A percentile compares a stretch with the other conserved stretches of the same genome.
Conservation (phyloP, 2,113 vertebrate species). For the Tyrannus savana region DNA sequence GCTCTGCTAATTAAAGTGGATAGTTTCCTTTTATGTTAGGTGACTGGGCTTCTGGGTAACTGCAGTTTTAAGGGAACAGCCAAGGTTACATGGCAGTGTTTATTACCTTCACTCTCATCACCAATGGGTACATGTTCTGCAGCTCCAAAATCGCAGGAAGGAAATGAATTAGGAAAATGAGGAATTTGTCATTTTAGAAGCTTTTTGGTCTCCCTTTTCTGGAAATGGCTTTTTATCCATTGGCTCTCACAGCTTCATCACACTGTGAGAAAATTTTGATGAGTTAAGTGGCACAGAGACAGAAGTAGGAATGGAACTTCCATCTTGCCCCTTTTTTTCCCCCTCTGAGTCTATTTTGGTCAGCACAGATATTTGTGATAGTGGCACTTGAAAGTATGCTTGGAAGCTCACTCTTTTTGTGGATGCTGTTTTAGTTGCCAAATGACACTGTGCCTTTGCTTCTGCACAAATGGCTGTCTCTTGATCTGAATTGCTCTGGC, state of each 20-base stretch:
- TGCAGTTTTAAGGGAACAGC: constrained; percentile 43
- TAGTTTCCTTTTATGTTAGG: constrained; percentile 60
- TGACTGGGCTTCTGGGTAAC: constrained; percentile 55
- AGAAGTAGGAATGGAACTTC: background rate
- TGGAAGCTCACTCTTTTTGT: background rate
- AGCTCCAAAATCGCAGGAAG: background rate
- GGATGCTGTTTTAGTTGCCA: background rate
- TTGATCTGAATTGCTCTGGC: background rate
- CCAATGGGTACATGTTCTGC: background rate
- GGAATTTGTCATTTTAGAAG: background rate
- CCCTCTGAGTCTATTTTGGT: background rate
- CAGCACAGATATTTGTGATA: background rate
- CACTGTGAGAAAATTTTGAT: background rate
- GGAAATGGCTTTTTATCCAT: background rate
- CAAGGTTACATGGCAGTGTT: constrained; percentile 25
- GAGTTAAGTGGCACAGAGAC: background rate
- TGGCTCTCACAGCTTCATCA: background rate
- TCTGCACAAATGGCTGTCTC: background rate
- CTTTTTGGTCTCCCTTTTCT: background rate
- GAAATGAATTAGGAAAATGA: constrained; percentile 3
- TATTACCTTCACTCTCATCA: constrained; percentile 40
- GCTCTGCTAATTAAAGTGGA: constrained; percentile 65
- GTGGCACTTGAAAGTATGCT: background rate
- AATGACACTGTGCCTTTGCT: background rate
- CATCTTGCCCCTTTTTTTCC: background rate